Percentiles rank a stretch among this genome's conserved stretches.
phyloP scores from a whole-genome alignment of 2,113 vertebrate species.

The Addax nasomaculatus region DNA sequence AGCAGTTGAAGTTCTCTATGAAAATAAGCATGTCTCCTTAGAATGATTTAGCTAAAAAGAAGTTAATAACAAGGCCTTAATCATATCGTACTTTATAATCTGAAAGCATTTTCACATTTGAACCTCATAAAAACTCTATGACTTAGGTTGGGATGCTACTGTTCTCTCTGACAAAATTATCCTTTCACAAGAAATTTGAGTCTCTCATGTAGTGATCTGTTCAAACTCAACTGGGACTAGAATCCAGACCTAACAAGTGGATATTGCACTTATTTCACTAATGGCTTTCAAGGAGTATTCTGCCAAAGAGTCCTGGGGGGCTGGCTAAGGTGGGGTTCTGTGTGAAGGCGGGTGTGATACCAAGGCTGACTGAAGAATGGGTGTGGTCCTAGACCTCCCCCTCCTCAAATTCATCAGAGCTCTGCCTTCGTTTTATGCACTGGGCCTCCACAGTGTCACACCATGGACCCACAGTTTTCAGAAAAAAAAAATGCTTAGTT shows the following conservation, averaged over 20 bases:
- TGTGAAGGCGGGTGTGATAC: not conserved
- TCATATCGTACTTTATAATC: not conserved
- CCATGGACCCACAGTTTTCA: not conserved
- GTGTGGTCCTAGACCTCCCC: not conserved
- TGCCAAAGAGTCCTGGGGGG: not conserved
- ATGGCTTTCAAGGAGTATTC: not conserved
- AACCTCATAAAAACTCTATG: not conserved
- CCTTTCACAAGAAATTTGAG: not conserved
- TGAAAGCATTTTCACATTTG: not conserved
- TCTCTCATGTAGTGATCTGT: not conserved
- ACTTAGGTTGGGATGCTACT: not conserved
- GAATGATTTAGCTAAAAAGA: not conserved
- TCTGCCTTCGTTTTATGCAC: not conserved
- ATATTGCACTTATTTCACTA: not conserved
- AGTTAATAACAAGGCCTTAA: not conserved
- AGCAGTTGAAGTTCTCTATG: not conserved
- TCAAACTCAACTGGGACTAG: not conserved
- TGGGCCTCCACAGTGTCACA: not conserved
- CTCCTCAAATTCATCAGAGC: not conserved
- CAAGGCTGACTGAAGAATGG: not conserved
- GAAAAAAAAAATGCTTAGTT: slow-evolving; percentile 3
- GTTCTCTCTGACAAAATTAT: not conserved
- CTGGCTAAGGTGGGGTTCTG: not conserved
- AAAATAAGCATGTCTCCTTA: not conserved
- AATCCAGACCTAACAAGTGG: not conserved